A percentile compares a stretch with the other conserved stretches of the same genome.
These are phyloP conservation scores for Torymus tubicola DNA, from an alignment of 2,888 invertebrate species.

Conservation along the genomic window DNA sequence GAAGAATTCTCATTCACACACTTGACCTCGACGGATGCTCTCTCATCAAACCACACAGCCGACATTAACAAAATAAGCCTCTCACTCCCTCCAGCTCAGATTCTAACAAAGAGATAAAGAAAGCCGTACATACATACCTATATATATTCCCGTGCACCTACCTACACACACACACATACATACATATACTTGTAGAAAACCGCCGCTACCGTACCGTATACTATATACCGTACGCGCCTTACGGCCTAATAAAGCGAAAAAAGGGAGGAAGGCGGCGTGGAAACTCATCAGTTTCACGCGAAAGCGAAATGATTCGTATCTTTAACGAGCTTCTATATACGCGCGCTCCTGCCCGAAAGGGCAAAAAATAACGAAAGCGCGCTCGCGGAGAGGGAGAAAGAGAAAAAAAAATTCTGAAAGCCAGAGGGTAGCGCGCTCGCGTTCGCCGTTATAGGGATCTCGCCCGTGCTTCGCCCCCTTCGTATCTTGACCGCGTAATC, in stretches of 20 bases:
- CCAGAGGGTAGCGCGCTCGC: background rate
- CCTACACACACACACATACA: too few relatives aligned
- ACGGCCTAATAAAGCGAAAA: conserved; percentile 32
- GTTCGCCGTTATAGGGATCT: background rate
- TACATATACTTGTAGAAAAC: too few relatives aligned
- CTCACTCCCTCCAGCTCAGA: background rate
- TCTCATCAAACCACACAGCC: too few relatives aligned
- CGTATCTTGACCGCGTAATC: conserved; percentile 45
- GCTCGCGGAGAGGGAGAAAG: background rate
- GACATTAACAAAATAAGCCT: too few relatives aligned
- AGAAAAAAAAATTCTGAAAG: conserved; percentile 16
- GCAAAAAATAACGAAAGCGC: conserved; percentile 22
- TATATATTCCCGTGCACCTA: too few relatives aligned
- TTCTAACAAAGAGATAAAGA: conserved; percentile 9
- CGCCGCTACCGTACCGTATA: too few relatives aligned
- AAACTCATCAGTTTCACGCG: conserved; percentile 49
- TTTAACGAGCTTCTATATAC: conserved; percentile 38
- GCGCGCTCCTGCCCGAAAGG: background rate
- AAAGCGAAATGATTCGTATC: conserved; percentile 51
- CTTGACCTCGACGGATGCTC: too few relatives aligned
- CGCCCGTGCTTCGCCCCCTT: too few relatives aligned
- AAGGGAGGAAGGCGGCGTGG: conserved; percentile 7
- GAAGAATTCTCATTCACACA: too few relatives aligned
- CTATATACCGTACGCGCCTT: background rate
- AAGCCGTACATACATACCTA: background rate